Conservation (phyloP, 1,140 invertebrate species). For the Elymnias hypermnestra region DNA sequence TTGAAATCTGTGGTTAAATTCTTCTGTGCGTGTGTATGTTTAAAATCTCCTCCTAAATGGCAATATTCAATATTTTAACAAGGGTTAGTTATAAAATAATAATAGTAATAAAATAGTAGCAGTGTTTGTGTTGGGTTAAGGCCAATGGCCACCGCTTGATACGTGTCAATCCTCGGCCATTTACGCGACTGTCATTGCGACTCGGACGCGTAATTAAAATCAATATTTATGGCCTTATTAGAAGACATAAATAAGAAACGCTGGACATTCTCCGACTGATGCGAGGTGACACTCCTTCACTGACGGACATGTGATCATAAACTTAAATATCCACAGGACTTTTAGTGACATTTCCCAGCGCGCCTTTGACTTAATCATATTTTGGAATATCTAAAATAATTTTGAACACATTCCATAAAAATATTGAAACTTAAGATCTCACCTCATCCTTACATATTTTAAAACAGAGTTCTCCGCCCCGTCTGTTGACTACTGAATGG, state of each 20-base stretch:
- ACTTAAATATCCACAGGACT: constrained; percentile 20
- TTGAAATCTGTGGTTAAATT: no score
- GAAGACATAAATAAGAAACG: constrained; percentile 30
- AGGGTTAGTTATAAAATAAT: constrained; percentile 7
- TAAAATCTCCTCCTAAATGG: no score
- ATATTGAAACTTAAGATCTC: no score
- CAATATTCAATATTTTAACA: constrained; percentile 5
- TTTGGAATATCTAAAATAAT: no score
- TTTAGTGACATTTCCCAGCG: constrained; percentile 7
- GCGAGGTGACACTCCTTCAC: constrained; percentile 30
- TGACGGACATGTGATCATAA: constrained; percentile 21
- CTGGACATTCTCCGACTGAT: constrained; percentile 35
- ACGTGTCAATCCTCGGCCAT: constrained; percentile 37
- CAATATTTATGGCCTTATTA: constrained; percentile 55
- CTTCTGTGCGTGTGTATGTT: no score
- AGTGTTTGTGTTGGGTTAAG: constrained; percentile 26
- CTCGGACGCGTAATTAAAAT: constrained; percentile 48
- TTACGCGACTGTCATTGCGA: constrained; percentile 35
- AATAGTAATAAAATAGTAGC: constrained; percentile 9
- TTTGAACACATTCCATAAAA: no score
- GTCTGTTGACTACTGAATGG: no score
- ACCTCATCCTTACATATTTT: no score
- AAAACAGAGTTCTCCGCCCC: no score
- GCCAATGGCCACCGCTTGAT: constrained; percentile 23
- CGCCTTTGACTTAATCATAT: neutral